phyloP scores from a whole-genome alignment of 2,888 invertebrate genomes.

The Herminia tarsipennalis region DNA sequence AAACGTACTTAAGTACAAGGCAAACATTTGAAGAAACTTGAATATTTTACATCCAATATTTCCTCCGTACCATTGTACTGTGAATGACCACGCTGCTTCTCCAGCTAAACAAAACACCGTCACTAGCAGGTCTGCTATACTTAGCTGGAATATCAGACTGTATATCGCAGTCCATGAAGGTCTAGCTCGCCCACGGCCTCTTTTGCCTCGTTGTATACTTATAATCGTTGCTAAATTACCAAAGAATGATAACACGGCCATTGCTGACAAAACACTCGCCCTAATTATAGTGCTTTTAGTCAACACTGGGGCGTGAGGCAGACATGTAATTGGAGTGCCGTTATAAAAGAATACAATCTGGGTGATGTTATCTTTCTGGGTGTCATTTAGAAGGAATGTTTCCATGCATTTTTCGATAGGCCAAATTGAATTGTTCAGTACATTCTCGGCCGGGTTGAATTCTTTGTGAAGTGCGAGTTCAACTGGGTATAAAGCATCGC shows the following conservation, averaged over 20 bases:
- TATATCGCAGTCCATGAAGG: constrained; percentile 90
- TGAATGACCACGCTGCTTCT: constrained; percentile 92
- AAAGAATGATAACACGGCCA: constrained; percentile 90
- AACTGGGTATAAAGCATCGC: constrained; percentile 50
- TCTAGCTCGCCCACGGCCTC: constrained; percentile 82
- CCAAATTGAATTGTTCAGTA: constrained; percentile 56
- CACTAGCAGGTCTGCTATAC: constrained; percentile 92
- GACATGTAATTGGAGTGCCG: constrained; percentile 69
- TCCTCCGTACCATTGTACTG: constrained; percentile 93
- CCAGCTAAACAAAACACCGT: constrained; percentile 93
- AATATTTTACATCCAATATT: constrained; percentile 91
- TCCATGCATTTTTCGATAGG: constrained; percentile 69
- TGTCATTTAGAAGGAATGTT: constrained; percentile 57
- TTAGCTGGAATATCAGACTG: constrained; percentile 92
- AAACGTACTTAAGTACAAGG: constrained; percentile 93
- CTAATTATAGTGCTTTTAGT: constrained; percentile 87
- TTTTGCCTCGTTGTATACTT: constrained; percentile 89
- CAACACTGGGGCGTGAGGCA: constrained; percentile 89
- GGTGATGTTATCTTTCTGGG: constrained; percentile 53
- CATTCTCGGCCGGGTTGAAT: constrained; percentile 49
- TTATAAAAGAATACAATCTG: constrained; percentile 61
- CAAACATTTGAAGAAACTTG: constrained; percentile 93
- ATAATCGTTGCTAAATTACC: constrained; percentile 92
- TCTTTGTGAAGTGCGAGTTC: constrained; percentile 57
- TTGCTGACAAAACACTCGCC: constrained; percentile 88